Evolutionary conservation across 2,888 invertebrate genomes (phyloP), one percentile per base, ranked within the genome.

Genomic region (Mactromeris polynyma): DNA sequence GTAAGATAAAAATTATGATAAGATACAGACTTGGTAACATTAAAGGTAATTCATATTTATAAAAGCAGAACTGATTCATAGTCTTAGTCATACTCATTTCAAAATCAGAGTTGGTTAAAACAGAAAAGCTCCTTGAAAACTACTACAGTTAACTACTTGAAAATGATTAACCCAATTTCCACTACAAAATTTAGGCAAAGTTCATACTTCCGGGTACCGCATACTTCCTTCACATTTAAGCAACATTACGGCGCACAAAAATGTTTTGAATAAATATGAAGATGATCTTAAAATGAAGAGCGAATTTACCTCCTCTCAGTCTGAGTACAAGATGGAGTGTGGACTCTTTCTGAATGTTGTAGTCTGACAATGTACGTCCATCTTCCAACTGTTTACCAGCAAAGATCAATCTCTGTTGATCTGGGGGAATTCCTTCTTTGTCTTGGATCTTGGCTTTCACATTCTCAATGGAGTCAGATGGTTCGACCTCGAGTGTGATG

Each of bases 341-440:
- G 31, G 86, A 87, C 38, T 87, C 98, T 97, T 99, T 99, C 97
- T 99, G 99, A 96, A 99, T 99, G 97, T 99, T 99, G 97, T 99
- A 99, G 96, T 99, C 99, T 0, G 98, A 98, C 58, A 99, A 97
- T 2, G 99, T 99, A 85, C 98, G 98, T 3, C 98, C 99, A 97
- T 99, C 99, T 97, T 99, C 99, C 96, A 99, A 97, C 97, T 99
- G 99, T 97, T 99, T 99, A 88, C 99, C 99, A 94, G 99, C 99
- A 97, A 99, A 99, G 97, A 99, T 99, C 96, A 99, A 97, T 96
- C 98, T 98, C 97, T 98, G 98, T 97, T 98, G 98, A 97, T 98
- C 98, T 90, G 97, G 97, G 2, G 97, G 97, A 90, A 97, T 94
- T 42, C 94, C 94, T 97, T 97, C 97, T 93, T 97, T 97, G 93